Conservation (phyloP, 64 coral and sea anemone genomes). For the Montipora efflorescens region DNA sequence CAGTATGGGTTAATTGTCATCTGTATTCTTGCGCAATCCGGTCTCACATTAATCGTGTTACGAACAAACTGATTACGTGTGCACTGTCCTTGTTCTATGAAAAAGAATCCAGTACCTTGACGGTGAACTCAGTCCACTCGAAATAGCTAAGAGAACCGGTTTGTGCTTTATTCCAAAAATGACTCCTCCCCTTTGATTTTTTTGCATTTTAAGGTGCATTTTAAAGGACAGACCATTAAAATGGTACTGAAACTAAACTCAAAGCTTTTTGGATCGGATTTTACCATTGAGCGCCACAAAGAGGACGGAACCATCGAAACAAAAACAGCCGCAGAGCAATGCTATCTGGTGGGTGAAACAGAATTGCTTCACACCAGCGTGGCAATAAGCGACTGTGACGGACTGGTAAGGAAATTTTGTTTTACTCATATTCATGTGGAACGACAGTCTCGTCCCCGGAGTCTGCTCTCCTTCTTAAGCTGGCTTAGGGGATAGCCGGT, state of each 20-base stretch:
- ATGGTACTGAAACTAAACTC: constrained; percentile 81
- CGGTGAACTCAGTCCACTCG: too few relatives aligned
- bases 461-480: too few relatives aligned
- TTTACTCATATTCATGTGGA: neutral
- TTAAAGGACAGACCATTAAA: constrained; percentile 69
- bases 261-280: constrained; percentile 82
- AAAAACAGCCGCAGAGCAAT: constrained; percentile 61
- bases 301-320: constrained; percentile 80
- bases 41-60: too few relatives aligned
- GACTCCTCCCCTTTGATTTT: neutral
- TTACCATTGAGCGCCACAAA: constrained; percentile 73
- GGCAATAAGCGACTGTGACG: constrained; percentile 97
- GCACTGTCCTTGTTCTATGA: too few relatives aligned
- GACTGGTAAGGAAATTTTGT: constrained; percentile 71
- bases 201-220: constrained; percentile 53
- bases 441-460: too few relatives aligned
- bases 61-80: too few relatives aligned
- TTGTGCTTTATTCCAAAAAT: too few relatives aligned
- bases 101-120: too few relatives aligned
- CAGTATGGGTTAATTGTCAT: too few relatives aligned
- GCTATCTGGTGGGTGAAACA: constrained; percentile 89
- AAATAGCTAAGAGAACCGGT: too few relatives aligned
- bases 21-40: too few relatives aligned
- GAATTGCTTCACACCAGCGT: constrained; percentile 49
- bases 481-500: too few relatives aligned